Percentiles rank a stretch among this genome's conserved stretches.
Evolutionary conservation across 2,797 vertebrate species (phyloP).

Genomic region (Balearica regulorum): DNA sequence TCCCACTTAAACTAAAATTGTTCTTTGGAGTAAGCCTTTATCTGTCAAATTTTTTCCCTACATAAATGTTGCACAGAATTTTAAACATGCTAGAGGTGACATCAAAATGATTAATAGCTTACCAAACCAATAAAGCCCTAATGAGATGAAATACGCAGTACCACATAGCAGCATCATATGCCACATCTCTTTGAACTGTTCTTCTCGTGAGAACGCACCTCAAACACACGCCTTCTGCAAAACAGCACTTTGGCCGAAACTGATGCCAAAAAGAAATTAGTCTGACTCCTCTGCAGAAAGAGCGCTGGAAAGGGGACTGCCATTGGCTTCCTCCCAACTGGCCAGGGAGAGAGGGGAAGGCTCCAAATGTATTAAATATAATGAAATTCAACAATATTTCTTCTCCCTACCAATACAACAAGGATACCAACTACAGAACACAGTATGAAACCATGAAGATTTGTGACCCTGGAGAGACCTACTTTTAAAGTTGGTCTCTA

Average conservation of each 20-base stretch:
- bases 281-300: background rate
- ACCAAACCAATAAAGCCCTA: background rate
- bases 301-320: background rate
- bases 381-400: background rate
- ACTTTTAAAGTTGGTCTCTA: background rate
- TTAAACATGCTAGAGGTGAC: constrained; percentile 14
- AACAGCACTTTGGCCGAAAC: background rate
- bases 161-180: background rate
- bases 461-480: background rate
- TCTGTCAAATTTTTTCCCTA: background rate
- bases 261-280: background rate
- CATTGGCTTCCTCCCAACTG: background rate
- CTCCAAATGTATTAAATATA: background rate
- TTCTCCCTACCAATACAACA: background rate
- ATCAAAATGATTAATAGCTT: constrained; percentile 59
- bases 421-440: background rate
- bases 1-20: constrained; percentile 3
- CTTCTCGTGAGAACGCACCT: too few species aligned
- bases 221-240: background rate
- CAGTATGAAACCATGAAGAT: background rate
- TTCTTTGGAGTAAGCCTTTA: constrained; percentile 10
- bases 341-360: background rate
- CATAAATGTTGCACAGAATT: background rate
- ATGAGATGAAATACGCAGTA: constrained; percentile 14
- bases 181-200: background rate